Base-by-base conservation (phyloP, 2,113 vertebrate species). In the Sisor rabdophorus region DNA sequence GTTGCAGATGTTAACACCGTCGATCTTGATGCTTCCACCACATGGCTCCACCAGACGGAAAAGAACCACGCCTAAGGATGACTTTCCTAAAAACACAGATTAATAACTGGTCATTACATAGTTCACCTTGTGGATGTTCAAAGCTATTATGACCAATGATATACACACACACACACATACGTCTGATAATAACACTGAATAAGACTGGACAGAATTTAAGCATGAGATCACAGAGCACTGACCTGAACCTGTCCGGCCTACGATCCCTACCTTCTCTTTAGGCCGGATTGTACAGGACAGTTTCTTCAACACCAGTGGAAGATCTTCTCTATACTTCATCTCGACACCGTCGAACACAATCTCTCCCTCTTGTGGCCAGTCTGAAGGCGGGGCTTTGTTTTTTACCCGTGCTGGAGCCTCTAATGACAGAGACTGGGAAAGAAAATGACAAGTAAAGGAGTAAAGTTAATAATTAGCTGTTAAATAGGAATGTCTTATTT, bases 201-300 rank as follows among this genome's bases (percentile, higher is more conserved):
- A 4, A 44, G 32, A 64, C 17, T 64, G 61, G 36, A 40, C 20
- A 40, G 20, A 44, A n/a, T 44, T 13, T 44, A 64, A 44, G 19
- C 20, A 22, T 44, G 20, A 11, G 36, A 63, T 6, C 11, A 73
- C 36, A 63, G 50, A 67, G 44, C 20, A 71, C 78, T 60, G n/a
- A 96, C 95, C 95, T 85, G 95, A 97, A 53, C 95, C 95, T 0
- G 95, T 98, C 63, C 95, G 91, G 15, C 95, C 95, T 68, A 98
- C 94, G 1, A 98, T 96, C 75, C 95, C 95, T 19, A 98, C 88
- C 89, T 96, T 98, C 71, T 98, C 95, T 83, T 95, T 96, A 0
- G 95, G 94, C 79, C 92, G 91, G 85, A 98, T 93, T 71, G 90
- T 95, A 87, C 94, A 97, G 82, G 94, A 95, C 28, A 98, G 89